Evolutionary conservation across 2,888 invertebrate species (phyloP), one percentile per base, ranked within the genome.

Genomic region (Standfussiana lucernea): DNA sequence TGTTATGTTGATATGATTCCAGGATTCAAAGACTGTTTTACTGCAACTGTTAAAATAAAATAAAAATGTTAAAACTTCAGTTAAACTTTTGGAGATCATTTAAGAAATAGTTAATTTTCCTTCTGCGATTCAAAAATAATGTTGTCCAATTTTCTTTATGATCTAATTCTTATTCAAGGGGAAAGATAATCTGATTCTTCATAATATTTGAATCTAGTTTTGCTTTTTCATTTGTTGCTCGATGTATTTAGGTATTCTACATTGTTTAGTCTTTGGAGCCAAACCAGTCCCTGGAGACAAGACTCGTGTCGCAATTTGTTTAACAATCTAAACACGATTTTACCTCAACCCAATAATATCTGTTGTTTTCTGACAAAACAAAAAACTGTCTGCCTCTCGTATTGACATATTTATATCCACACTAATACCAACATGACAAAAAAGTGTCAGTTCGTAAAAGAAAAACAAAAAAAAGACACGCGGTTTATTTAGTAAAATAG

Each of bases 331-430:
- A 45, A 64, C 11, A 0, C 28, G n/a, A 68, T n/a, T 50, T 50
- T 8, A 56, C 13, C 0, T 40, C n/a, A 35, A n/a, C 7, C 0
- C 0, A 66, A 42, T 15, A 18, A 80, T 15, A 53, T 32, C n/a
- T 21, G 7, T 32, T 21, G 21, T n/a, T 71, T 66, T 37, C 56
- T 56, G n/a, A 45, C 35, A 24, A 47, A 77, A 71, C 47, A 83
- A 83, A 62, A 56, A 79, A 68, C 1, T 8, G 4, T 24, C 13
- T 10, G 28, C 61, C 68, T 53, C 40, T 61, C 72, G n/a, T 72
- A 65, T 61, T 69, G 84, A 79, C 84, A 83, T 78, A 69, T 72
- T 83, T 78, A 81, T 37, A n/a, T 42, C 18, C 15, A 3, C 4
- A 42, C 45, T 69, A 77, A 77, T 77, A 45, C 42, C 35, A 15